Evolutionary conservation across 2,113 vertebrate genomes (phyloP).

Genomic region (Muntiacus muntjak): DNA sequence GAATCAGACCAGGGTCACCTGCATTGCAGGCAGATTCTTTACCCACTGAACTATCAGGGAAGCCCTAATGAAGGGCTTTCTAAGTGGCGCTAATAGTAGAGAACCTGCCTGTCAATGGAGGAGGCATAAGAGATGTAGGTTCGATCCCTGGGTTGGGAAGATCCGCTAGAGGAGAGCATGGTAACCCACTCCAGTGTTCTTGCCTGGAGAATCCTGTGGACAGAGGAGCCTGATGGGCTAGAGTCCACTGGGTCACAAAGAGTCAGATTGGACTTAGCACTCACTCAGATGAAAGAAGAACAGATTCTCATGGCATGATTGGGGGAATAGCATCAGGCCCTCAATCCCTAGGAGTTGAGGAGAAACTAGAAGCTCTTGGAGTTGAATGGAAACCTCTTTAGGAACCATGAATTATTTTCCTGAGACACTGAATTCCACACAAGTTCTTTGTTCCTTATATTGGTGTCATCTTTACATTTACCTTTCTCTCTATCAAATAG

Average conservation of each 20-base stretch:
- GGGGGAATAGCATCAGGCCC: not conserved
- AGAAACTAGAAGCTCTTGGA: not conserved
- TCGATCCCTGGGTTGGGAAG: not conserved
- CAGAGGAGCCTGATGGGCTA: not conserved
- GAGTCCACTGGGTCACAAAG: fast-evolving
- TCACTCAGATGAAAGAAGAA: not conserved
- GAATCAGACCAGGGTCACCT: not conserved
- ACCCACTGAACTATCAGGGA: not conserved
- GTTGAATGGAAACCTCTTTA: not conserved
- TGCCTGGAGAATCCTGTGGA: not conserved
- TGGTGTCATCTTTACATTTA: not conserved
- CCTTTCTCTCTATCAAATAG: not conserved
- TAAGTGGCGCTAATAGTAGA: not conserved
- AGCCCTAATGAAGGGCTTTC: not conserved
- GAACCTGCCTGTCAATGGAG: not conserved
- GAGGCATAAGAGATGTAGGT: not conserved
- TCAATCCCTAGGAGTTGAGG: not conserved
- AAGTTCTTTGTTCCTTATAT: fast-evolving
- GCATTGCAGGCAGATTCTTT: not conserved
- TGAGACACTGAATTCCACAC: not conserved
- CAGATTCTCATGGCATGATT: not conserved
- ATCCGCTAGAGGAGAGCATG: not conserved
- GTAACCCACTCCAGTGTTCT: not conserved
- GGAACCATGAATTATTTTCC: not conserved
- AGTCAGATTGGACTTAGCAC: not conserved